Percentiles rank a stretch among this genome's conserved stretches.
These are phyloP conservation scores for Cyprinella venusta DNA, from an alignment of 2,797 vertebrate genomes.

Conservation along the genomic window DNA sequence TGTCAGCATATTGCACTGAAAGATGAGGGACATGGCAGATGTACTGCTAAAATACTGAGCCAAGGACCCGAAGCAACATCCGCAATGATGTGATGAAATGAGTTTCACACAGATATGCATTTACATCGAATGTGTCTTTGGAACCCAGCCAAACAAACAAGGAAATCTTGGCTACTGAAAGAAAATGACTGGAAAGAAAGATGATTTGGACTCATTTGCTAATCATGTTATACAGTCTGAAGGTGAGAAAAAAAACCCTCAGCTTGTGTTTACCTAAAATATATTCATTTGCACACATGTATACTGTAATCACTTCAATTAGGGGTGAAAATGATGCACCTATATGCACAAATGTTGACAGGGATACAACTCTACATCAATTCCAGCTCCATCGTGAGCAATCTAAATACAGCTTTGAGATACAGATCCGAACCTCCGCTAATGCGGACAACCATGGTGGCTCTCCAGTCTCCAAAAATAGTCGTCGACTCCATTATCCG, in stretches of 20 bases:
- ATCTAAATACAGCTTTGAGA: slow-evolving; percentile 24
- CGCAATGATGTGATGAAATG: slow-evolving; percentile 12
- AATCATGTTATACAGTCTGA: slow-evolving; percentile 10
- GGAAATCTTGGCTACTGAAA: background rate
- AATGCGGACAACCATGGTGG: slow-evolving; percentile 23
- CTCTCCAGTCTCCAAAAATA: slow-evolving; percentile 49
- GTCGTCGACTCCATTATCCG: slow-evolving; percentile 38
- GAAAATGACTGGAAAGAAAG: slow-evolving; percentile 6
- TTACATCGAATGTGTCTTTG: slow-evolving; percentile 2
- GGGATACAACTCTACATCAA: background rate
- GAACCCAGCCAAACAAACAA: background rate
- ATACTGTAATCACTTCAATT: background rate
- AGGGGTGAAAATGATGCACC: background rate
- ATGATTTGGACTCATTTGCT: background rate
- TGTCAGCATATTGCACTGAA: slow-evolving; percentile 21
- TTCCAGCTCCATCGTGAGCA: slow-evolving; percentile 3
- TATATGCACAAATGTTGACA: slow-evolving; percentile 7
- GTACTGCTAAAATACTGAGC: background rate
- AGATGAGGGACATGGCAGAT: slow-evolving; percentile 7
- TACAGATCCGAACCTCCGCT: background rate
- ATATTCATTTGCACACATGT: background rate
- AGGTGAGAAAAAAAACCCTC: background rate
- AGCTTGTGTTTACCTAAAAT: slow-evolving; percentile 1
- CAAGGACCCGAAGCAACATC: background rate
- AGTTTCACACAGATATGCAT: slow-evolving; percentile 1